Base-by-base conservation (phyloP, 2,113 vertebrate species). In the Laticauda laticaudata region DNA sequence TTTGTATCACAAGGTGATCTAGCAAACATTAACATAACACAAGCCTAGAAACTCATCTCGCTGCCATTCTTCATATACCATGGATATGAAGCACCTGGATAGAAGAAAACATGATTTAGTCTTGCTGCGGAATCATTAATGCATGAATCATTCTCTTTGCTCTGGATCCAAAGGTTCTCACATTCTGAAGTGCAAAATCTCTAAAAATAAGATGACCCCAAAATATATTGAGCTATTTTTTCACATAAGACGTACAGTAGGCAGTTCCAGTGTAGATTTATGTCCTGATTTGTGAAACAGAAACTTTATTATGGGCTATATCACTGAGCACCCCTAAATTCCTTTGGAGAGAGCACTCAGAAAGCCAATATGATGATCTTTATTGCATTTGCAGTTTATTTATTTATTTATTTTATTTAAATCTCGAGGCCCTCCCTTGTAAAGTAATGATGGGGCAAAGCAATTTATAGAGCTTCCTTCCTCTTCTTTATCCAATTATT, bases 121-220 rank as follows among this genome's bases (percentile, higher is more conserved):
- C 87, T 91, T 45, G 15, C 26, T 61, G n/a, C 20, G 0, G 7
- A 69, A 9, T 93, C 61, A 56, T 81, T 90, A 34, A 90, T 61
- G 43, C 56, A 93, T 93, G 92, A 93, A 56, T 92, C 88, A 3
- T 64, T 90, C 64, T 85, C 94, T 94, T 7, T 93, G 91, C 89
- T 92, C 39, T 45, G 0, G 0, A 90, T 93, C 48, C 45, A 43
- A 59, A 39, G 51, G 2, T 89, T 93, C 64, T 54, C 88, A 86
- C 43, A 51, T 94, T 92, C 89, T 90, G 26, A 93, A 94, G 1
- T 88, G 43, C 53, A 91, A 90, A 91, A 87, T 26, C 85, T 75
- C 87, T n/a, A 93, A 87, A 93, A 93, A 94, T 75, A 64, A 15
- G 14, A 57, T 18, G 15, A 85, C 53, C 29, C n/a, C 54, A 34